phyloP scores from a whole-genome alignment of 2,113 vertebrate genomes.

The Rhagologus leucostigma region DNA sequence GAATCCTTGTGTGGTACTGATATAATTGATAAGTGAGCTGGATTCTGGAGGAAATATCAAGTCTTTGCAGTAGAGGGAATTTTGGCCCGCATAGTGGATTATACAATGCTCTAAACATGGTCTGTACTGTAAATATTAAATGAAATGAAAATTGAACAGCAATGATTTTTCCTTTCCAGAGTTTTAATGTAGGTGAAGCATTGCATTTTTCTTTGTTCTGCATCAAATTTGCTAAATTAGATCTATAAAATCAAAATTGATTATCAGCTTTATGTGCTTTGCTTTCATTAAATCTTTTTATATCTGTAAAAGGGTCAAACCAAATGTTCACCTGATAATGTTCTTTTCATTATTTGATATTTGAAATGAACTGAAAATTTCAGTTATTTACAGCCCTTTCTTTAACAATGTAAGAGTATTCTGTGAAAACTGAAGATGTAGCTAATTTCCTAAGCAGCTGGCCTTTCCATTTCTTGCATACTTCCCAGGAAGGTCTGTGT shows the following conservation, averaged over 20 bases:
- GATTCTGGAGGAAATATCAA: not conserved
- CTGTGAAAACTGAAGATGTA: not conserved
- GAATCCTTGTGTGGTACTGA: not conserved
- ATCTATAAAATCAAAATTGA: not conserved
- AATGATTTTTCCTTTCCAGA: not conserved
- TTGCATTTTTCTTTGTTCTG: not conserved
- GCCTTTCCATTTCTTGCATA: not conserved
- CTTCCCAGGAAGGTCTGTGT: not conserved
- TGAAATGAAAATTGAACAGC: not conserved
- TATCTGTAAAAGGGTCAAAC: not conserved
- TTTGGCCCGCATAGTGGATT: not conserved
- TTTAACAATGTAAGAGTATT: not conserved
- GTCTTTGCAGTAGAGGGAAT: not conserved
- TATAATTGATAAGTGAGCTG: not conserved
- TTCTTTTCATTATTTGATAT: not conserved
- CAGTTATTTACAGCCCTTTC: not conserved
- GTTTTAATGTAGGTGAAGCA: not conserved
- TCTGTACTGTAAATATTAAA: not conserved
- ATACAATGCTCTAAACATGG: fast-evolving
- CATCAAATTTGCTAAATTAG: not conserved
- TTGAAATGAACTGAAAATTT: not conserved
- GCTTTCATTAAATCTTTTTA: not conserved
- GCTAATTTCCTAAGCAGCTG: not conserved
- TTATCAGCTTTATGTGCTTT: not conserved
- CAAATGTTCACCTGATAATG: not conserved